Evolutionary conservation across 1,140 invertebrate genomes (phyloP), one percentile per base, ranked within the genome.

Genomic region (Drosophila punjabiensis): DNA sequence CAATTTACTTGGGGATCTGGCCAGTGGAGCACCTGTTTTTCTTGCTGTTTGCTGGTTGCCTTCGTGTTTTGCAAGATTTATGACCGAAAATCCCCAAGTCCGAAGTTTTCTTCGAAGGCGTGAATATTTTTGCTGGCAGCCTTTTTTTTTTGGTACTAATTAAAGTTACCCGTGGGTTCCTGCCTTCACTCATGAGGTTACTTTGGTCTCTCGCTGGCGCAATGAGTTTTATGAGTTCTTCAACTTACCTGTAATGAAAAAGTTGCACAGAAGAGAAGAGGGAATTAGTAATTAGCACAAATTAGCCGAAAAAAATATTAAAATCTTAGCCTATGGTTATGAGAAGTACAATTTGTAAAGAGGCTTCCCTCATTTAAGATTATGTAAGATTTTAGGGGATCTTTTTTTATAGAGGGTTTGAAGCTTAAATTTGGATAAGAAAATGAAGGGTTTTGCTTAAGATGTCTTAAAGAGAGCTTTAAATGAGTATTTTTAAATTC

Each of bases 231-330:
- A 66, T 48, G 77, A 78, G 76, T 79, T 79, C 77, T 74, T 81
- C 60, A 82, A 90, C 86, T 89, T 89, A 89, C 86, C 86, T 89
- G 86, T 71, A 86, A 89, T 79, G 81, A 59, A 84, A 90, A 77
- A 88, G 65, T 79, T 52, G 70, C 70, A 61, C 63, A 77, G 28
- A 68, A 67, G 41, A 45, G 61, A 48, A 76, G 43, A 86, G 64
- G 45, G 53, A 74, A 88, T 89, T 69, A 89, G 84, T 88, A 89
- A 88, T 88, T 88, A 85, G 86, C 74, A 62, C 48, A 85, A 85
- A 88, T 89, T 89, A 89, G 77, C 41, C 37, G 24, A 73, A 73
- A 61, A 62, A 64, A 53, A 52, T 35, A 66, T 52, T 24, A 48
- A 45, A 65, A 56, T 69, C 39, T 60, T 59, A 77, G 64, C 39